Base-by-base conservation (phyloP, 2,113 vertebrate species). In the Mandrillus leucophaeus region DNA sequence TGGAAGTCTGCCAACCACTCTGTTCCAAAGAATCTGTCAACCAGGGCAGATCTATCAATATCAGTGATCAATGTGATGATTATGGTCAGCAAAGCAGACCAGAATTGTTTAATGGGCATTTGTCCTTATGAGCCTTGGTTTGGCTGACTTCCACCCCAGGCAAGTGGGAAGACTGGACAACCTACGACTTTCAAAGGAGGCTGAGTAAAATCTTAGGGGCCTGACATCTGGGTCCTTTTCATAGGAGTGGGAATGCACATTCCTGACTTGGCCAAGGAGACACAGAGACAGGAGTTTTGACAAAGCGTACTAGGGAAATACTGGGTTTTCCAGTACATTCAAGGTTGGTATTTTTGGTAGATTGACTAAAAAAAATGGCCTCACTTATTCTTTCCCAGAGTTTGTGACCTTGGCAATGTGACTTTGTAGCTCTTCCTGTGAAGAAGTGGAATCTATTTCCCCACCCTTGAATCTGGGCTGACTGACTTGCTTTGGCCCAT, bases 31-130 rank as follows among this genome's bases (percentile, higher is more conserved):
- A 27, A 48, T 87, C 92, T 97, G 81, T 92, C 85, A 73, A 59
- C 50, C 72, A 59, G 27, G 81, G 78, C 23, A 96, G 84, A 83
- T 81, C 81, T 43, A 70, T 96, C 97, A 95, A 59, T 96, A 90
- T 84, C 57, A 70, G 50, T 88, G 75, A 90, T 97, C 96, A 43
- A 90, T 93, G 93, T 38, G 78, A 93, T 92, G 68, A 88, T 81
- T 86, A 70, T 66, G 84, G 95, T 94, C 95, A 84, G 43, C n/a
- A 68, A 95, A 97, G 30, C 22, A 80, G 61, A 72, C 48, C 50
- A 92, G n/a, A 38, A 76, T 48, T 27, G 38, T 88, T 96, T 20
- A 78, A 3, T 78, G 30, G 61, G 45, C 6, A 27, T 88, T 90
- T 95, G 50, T 2, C 38, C 81, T 83, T 70, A 14, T 30, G 80